Evolutionary conservation across 2,797 vertebrate species (phyloP).

Genomic region (Halcyon smyrnensis): DNA sequence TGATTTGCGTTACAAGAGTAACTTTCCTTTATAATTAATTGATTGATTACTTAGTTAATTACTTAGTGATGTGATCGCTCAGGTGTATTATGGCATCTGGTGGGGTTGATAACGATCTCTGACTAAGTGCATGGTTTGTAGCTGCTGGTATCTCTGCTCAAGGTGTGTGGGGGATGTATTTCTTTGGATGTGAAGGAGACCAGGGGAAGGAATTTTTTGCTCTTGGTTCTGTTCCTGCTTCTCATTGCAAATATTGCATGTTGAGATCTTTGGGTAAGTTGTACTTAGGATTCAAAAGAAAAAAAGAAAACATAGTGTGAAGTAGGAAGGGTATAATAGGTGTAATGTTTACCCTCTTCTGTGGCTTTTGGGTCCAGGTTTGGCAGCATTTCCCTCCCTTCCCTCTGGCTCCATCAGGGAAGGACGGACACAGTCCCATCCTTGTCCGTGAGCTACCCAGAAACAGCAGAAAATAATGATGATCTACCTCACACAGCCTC

Average conservation of each 20-base stretch:
- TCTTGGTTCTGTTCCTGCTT: rapidly evolving
- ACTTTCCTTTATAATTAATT: constrained; percentile 72
- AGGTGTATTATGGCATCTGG: background rate
- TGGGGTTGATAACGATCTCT: background rate
- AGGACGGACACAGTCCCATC: rapidly evolving
- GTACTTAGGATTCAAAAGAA: background rate
- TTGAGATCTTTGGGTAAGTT: background rate
- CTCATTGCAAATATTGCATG: background rate
- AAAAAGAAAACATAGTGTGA: background rate
- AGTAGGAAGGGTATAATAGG: background rate
- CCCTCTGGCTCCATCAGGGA: background rate
- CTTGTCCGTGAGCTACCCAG: background rate
- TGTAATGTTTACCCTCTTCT: background rate
- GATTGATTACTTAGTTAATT: constrained; percentile 69
- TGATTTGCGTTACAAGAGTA: constrained; percentile 46
- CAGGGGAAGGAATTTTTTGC: background rate
- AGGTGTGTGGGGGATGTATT: rapidly evolving
- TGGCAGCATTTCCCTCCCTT: background rate
- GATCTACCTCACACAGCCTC: rapidly evolving
- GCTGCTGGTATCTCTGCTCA: background rate
- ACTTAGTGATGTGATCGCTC: background rate
- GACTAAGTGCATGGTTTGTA: background rate
- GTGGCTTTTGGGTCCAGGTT: background rate
- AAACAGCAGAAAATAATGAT: background rate
- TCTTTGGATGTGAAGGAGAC: background rate